Evolutionary conservation across 2,113 vertebrate genomes (phyloP).

Genomic region (pig (Sus scrofa)): DNA sequence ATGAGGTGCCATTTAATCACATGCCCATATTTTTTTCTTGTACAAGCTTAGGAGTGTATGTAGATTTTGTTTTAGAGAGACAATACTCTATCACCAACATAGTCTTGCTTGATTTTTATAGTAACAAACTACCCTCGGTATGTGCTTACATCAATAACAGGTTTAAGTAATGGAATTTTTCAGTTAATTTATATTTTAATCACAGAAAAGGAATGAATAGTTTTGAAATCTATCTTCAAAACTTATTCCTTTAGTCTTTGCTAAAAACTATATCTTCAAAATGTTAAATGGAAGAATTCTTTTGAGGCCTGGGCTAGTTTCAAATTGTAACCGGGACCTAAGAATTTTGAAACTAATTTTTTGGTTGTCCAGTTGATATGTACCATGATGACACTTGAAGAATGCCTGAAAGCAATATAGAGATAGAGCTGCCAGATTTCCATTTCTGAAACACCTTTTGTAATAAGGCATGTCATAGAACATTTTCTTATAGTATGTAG

Average conservation of each 20-base stretch:
- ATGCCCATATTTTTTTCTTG: neutral
- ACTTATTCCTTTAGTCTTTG: conserved; percentile 76
- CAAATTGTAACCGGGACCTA: neutral
- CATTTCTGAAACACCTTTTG: conserved; percentile 63
- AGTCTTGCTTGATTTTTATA: conserved; percentile 72
- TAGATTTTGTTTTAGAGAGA: conserved; percentile 78
- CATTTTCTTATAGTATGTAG: conserved; percentile 66
- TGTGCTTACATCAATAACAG: conserved; percentile 64
- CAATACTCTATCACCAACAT: conserved; percentile 44
- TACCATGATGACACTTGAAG: conserved; percentile 67
- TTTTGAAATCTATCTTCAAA: conserved; percentile 86
- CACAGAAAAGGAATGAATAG: conserved; percentile 84
- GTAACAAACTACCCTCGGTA: conserved; percentile 60
- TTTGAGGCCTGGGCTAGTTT: conserved; percentile 63
- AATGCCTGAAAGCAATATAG: conserved; percentile 38
- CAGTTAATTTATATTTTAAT: conserved; percentile 83
- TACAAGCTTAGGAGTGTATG: conserved; percentile 56
- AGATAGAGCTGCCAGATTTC: neutral
- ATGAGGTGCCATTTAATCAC: neutral
- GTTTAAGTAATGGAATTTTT: conserved; percentile 77
- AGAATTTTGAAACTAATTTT: conserved; percentile 62
- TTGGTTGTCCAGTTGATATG: neutral
- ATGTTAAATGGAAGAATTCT: conserved; percentile 82
- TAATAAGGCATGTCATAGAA: conserved; percentile 49
- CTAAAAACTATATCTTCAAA: conserved; percentile 84